phyloP scores from a whole-genome alignment of 2,113 vertebrate genomes.

The Machaerirhynchus nigripectus region DNA sequence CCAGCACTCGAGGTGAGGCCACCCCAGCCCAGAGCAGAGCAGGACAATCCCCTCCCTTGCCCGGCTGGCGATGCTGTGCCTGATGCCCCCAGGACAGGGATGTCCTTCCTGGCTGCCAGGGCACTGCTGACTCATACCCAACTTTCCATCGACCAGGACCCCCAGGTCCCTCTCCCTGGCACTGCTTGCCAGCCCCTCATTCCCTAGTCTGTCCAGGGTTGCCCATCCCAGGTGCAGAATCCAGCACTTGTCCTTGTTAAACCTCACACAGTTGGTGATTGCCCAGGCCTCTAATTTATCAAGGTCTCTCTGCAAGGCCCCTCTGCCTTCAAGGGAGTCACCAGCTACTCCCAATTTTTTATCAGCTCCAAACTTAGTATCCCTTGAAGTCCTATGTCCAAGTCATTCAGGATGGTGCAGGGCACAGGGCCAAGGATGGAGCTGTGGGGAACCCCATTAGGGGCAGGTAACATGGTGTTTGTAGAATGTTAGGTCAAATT shows the following conservation, averaged over 20 bases:
- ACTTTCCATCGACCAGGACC: rapidly evolving
- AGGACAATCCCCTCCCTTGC: background rate
- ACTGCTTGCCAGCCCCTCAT: background rate
- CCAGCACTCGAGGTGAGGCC: rapidly evolving
- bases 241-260: background rate
- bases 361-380: background rate
- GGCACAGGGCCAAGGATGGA: background rate
- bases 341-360: background rate
- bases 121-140: rapidly evolving
- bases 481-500: background rate
- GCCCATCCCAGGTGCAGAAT: too few species aligned
- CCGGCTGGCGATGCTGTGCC: rapidly evolving
- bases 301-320: too few species aligned
- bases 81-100: background rate
- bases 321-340: background rate
- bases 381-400: background rate
- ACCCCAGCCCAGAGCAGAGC: rapidly evolving
- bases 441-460: background rate
- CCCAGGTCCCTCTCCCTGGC: background rate
- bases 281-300: background rate
- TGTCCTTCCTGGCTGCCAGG: background rate
- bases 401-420: background rate
- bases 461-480: background rate
- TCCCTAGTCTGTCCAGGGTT: background rate
- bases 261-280: rapidly evolving